phyloP scores from a whole-genome alignment of 2,113 vertebrate species.

The Channa maculata region DNA sequence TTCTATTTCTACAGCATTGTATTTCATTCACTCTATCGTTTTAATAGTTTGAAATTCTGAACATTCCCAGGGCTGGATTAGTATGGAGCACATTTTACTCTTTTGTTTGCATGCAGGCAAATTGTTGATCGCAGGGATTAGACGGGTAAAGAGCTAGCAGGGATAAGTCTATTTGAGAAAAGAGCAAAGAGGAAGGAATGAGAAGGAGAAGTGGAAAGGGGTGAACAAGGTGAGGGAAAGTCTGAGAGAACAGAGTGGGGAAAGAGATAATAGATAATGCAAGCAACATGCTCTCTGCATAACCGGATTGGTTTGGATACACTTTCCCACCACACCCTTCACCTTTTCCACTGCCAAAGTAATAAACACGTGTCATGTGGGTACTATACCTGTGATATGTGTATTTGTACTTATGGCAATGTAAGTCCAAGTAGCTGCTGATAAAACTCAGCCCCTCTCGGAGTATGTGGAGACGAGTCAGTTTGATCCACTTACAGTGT shows the following conservation, averaged over 20 bases:
- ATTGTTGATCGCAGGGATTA: not conserved
- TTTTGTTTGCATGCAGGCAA: not conserved
- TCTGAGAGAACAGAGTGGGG: not conserved
- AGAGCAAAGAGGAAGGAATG: not conserved
- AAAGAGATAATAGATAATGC: not conserved
- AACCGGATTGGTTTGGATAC: constrained; percentile 60
- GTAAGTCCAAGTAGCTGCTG: not conserved
- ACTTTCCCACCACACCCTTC: constrained; percentile 76
- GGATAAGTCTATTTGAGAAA: not conserved
- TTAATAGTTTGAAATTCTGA: too few relatives aligned
- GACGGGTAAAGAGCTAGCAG: not conserved
- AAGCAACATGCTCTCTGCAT: constrained; percentile 24
- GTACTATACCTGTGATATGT: not conserved
- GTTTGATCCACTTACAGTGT: not conserved
- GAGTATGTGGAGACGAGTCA: not conserved
- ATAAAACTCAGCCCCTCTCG: not conserved
- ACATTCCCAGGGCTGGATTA: not conserved
- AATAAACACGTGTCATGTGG: constrained; percentile 2
- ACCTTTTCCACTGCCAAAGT: constrained; percentile 56
- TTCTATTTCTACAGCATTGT: too few relatives aligned
- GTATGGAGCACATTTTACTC: not conserved
- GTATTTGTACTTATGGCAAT: not conserved
- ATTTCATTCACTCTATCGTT: too few relatives aligned
- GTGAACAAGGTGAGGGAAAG: not conserved
- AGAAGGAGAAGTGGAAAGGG: not conserved